phyloP scores from a whole-genome alignment of 1,140 invertebrate genomes.

The Leptinotarsa texana region DNA sequence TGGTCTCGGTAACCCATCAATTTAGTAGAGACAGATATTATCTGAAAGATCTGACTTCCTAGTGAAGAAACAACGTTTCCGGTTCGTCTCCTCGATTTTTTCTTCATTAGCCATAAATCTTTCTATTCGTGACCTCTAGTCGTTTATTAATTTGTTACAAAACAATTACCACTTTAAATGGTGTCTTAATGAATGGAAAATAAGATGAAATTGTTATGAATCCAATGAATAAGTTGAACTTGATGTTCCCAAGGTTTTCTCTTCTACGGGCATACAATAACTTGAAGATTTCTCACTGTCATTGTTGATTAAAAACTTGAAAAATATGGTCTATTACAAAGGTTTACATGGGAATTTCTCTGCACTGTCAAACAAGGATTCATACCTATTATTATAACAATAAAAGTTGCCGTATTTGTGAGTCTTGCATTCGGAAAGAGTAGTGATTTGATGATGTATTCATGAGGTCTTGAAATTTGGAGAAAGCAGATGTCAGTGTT shows the following conservation, averaged over 20 bases:
- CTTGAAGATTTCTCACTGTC: slow-evolving; percentile 9
- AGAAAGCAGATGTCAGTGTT: neutral
- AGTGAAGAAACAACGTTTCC: neutral
- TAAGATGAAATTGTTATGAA: neutral
- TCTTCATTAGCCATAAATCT: neutral
- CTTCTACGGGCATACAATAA: slow-evolving; percentile 7
- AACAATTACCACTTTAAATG: neutral
- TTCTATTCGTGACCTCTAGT: neutral
- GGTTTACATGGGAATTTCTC: slow-evolving; percentile 1
- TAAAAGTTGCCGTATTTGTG: neutral
- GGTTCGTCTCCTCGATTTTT: neutral
- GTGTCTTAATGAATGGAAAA: slow-evolving; percentile 13
- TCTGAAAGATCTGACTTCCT: neutral
- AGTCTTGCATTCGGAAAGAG: neutral
- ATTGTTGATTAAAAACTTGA: slow-evolving; percentile 12
- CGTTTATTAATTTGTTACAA: slow-evolving; percentile 10
- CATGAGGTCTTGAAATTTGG: neutral
- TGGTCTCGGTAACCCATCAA: neutral
- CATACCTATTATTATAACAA: too few species aligned
- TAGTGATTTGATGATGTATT: neutral
- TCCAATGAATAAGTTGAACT: slow-evolving; percentile 16
- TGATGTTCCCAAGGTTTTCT: slow-evolving; percentile 17
- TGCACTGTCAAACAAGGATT: neutral
- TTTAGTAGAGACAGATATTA: neutral
- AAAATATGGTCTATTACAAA: neutral